These are phyloP conservation scores for Acestrorhynchus altus DNA, from an alignment of 2,797 vertebrate species.

Conservation along the genomic window DNA sequence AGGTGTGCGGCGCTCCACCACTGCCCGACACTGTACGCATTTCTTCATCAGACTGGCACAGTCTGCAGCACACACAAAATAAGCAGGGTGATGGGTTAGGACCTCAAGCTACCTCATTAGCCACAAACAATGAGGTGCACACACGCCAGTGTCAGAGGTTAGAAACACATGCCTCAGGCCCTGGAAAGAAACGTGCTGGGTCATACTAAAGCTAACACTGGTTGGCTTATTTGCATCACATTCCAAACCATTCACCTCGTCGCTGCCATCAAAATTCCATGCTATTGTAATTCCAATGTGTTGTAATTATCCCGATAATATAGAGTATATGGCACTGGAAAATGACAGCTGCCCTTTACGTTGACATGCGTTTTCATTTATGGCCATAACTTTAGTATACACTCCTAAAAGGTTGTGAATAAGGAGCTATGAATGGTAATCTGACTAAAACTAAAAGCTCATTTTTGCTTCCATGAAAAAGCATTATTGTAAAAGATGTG, in stretches of 20 bases:
- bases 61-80: slow-evolving; percentile 74
- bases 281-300: too few species aligned
- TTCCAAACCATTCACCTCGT: background rate
- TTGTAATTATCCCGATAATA: too few species aligned
- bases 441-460: too few species aligned
- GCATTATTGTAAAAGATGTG: too few species aligned
- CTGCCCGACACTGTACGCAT: slow-evolving; percentile 97
- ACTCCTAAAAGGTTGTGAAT: background rate
- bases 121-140: background rate
- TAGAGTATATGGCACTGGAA: too few species aligned
- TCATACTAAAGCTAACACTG: background rate
- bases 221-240: background rate
- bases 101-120: slow-evolving; percentile 8
- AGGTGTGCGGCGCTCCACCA: slow-evolving; percentile 94
- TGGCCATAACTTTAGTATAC: background rate
- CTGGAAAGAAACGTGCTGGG: background rate
- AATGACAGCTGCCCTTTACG: background rate
- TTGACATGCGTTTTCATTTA: too few species aligned
- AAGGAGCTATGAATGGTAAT: too few species aligned
- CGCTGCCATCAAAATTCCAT: too few species aligned
- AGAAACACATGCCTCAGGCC: background rate
- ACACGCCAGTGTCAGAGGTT: background rate
- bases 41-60: slow-evolving; percentile 99
- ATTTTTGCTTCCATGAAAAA: too few species aligned
- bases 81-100: background rate